Evolutionary conservation across 2,113 vertebrate species (phyloP).

Genomic region (Perccottus glenii): DNA sequence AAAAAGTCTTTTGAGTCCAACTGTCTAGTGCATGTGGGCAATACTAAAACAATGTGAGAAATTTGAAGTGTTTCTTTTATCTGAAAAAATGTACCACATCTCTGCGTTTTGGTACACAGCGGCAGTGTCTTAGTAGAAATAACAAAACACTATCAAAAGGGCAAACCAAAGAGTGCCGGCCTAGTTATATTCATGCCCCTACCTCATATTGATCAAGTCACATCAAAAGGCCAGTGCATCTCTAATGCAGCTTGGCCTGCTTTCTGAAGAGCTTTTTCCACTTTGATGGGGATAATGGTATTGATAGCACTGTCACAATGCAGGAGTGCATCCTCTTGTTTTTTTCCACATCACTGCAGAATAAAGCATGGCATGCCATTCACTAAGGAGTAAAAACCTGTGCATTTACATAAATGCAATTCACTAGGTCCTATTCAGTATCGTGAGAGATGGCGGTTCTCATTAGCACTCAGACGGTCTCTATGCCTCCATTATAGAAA

Average conservation of each 20-base stretch:
- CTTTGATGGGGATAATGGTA: conserved; percentile 84
- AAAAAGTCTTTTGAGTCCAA: conserved; percentile 45
- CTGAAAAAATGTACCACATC: conserved; percentile 55
- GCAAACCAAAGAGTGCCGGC: conserved; percentile 74
- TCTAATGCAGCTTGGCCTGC: conserved; percentile 81
- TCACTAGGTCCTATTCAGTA: conserved; percentile 73
- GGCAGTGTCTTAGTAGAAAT: conserved; percentile 60
- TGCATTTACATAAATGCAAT: conserved; percentile 81
- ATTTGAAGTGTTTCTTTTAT: conserved; percentile 33
- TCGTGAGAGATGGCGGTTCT: conserved; percentile 74
- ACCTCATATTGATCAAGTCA: conserved; percentile 83
- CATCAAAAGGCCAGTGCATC: conserved; percentile 77
- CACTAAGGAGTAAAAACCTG: conserved; percentile 71
- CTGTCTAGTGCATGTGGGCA: conserved; percentile 17
- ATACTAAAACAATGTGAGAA: conserved; percentile 58
- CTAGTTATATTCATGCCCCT: conserved; percentile 72
- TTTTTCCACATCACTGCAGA: conserved; percentile 70
- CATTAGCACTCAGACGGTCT: conserved; percentile 75
- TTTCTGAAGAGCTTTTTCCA: conserved; percentile 79
- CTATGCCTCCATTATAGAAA: conserved; percentile 66
- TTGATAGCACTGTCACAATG: conserved; percentile 85
- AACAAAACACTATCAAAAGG: conserved; percentile 78
- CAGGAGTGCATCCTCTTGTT: conserved; percentile 74
- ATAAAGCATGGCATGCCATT: conserved; percentile 78
- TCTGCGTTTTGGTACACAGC: conserved; percentile 44